Evolutionary conservation across 2,797 vertebrate species (phyloP).

Genomic region (Anguilla marmorata): DNA sequence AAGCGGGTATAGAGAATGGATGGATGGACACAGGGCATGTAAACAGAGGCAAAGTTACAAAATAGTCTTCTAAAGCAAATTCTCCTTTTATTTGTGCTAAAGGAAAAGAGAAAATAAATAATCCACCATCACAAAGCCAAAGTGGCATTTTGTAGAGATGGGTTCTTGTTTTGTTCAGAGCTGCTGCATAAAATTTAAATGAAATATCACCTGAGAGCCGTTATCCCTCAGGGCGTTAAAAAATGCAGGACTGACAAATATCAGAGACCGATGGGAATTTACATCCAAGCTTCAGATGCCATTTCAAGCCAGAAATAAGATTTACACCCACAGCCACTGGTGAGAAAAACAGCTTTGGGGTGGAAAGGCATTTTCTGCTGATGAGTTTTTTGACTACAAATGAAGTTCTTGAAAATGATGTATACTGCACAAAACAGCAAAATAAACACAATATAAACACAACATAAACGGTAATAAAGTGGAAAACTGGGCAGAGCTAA

Average conservation of each 20-base stretch:
- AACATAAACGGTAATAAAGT: neutral
- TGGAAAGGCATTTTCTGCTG: constrained; percentile 24
- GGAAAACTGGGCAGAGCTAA: neutral
- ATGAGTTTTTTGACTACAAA: constrained; percentile 17
- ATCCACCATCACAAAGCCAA: neutral
- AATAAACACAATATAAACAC: neutral
- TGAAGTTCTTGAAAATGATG: neutral
- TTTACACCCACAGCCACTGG: constrained; percentile 33
- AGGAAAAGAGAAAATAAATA: neutral
- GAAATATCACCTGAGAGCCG: constrained; percentile 42
- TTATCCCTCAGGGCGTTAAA: constrained; percentile 36
- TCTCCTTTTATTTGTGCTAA: neutral
- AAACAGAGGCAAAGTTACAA: neutral
- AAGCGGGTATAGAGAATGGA: too few species aligned
- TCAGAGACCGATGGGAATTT: constrained; percentile 33
- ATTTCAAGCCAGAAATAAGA: constrained; percentile 41
- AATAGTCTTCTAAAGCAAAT: neutral
- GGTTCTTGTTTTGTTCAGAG: neutral
- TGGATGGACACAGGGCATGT: neutral
- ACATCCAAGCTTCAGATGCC: constrained; percentile 22
- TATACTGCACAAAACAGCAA: neutral
- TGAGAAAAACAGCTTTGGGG: constrained; percentile 3
- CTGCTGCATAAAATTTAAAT: constrained; percentile 38
- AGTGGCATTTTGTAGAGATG: neutral
- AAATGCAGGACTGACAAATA: constrained; percentile 33